A percentile compares a stretch with the other conserved stretches of the same genome.
Conservation (phyloP, 2,797 vertebrate genomes). For the Melanotaenia nigrans region DNA sequence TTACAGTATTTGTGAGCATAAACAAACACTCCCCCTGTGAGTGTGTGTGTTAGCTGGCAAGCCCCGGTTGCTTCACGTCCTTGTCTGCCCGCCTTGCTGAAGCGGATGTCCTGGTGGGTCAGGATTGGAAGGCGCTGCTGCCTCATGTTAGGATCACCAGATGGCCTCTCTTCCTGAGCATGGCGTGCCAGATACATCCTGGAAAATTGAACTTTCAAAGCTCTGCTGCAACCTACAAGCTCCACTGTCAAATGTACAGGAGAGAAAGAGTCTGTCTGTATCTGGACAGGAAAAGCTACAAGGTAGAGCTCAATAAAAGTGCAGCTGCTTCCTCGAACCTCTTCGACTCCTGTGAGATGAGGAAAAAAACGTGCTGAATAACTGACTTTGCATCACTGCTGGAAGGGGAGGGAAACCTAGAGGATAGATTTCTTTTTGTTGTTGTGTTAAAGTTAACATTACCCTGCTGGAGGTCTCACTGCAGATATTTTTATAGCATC, state of each 20-base stretch:
- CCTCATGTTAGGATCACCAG: slow-evolving; percentile 67
- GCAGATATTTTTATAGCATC: not conserved
- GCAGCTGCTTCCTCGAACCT: slow-evolving; percentile 81
- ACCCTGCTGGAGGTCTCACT: slow-evolving; percentile 12
- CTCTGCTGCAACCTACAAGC: slow-evolving; percentile 39
- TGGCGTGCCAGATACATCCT: slow-evolving; percentile 65
- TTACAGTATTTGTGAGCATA: slow-evolving; percentile 17
- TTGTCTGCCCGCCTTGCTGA: slow-evolving; percentile 44
- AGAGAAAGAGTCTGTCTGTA: slow-evolving; percentile 36
- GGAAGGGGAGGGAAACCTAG: not conserved
- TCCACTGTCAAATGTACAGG: slow-evolving; percentile 48
- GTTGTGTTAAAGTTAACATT: slow-evolving; percentile 7
- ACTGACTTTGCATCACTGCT: slow-evolving; percentile 51
- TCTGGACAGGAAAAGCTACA: slow-evolving; percentile 64
- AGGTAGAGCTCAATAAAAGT: slow-evolving; percentile 52
- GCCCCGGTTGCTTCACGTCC: slow-evolving; percentile 39
- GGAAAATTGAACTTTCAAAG: slow-evolving; percentile 66
- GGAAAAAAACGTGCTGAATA: slow-evolving; percentile 68
- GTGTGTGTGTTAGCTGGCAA: slow-evolving; percentile 27
- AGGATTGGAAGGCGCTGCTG: slow-evolving; percentile 54
- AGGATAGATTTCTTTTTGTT: slow-evolving; percentile 28
- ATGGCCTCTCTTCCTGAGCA: slow-evolving; percentile 68
- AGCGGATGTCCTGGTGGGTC: slow-evolving; percentile 70
- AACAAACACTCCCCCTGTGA: not conserved
- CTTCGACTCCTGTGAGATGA: slow-evolving; percentile 47